Evolutionary conservation across 2,113 vertebrate genomes (phyloP), one percentile per base, ranked within the genome.

Genomic region (Leucopternis melanops): DNA sequence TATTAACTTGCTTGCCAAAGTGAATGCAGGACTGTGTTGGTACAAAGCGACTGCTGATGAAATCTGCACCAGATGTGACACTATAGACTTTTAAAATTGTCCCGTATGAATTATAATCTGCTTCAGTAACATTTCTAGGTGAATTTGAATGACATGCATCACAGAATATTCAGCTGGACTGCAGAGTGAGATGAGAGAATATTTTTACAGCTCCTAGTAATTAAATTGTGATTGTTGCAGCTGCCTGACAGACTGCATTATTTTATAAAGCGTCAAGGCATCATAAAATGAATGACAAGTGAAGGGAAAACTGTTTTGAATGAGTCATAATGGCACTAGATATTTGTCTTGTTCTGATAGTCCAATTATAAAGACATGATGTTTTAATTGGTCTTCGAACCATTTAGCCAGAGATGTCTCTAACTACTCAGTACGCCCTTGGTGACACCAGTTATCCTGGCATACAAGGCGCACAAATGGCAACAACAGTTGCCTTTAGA

Each of bases 191-290:
- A 95, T 89, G 72, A 73, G 61, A 90, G 91, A 92, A 52, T 73
- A 83, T 83, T 95, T 87, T 90, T 89, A 71, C 80, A 72, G 87
- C 67, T 94, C 69, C 58, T 55, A 62, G 88, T 92, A 94, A 90
- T 97, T 95, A 93, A 94, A 92, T 89, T 94, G 96, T 92, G 92
- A 81, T 90, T 94, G 95, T 92, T 95, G 77, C 86, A 93, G 96
- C 95, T 93, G 72, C 67, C 67, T 90, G 95, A 87, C 94, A 86
- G 95, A 69, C 36, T 55, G 87, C 86, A 34, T 92, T 89, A 81
- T 85, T 89, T 90, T 74, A 74, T 50, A 84, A 94, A 78, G 80
- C 47, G 10, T 92, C 84, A 92, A 86, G 90, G 54, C 82, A 67
- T 82, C 86, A 87, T 94, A 77, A 94, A 95, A 86, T 90, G 86